Base-by-base conservation (phyloP, 2,113 vertebrate genomes). In the Amblyopsis rosae region DNA sequence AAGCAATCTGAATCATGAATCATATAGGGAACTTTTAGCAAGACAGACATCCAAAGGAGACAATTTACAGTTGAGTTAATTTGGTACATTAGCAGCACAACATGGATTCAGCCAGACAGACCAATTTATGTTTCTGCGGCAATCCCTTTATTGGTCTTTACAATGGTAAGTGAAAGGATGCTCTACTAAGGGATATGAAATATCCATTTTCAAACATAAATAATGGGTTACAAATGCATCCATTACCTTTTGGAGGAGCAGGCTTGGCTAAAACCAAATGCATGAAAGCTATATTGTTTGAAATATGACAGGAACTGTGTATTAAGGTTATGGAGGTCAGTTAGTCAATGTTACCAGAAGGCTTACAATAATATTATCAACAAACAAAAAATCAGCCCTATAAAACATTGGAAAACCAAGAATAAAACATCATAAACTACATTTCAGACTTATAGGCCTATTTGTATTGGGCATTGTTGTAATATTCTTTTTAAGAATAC, bases 61-160 rank as follows among this genome's bases (percentile, higher is more conserved):
- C 95, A 95, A 98, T 98, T 98, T 98, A 98, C 98, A 96, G 96
- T 95, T 96, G 95, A 98, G 96, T 98, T 98, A 96, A 98, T 98
- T 96, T 95, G 95, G 93, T 98, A 96, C 96, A 98, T 99, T 98
- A 97, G 96, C 48, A 84, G 94, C 45, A 87, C 95, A 94, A 96
- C 95, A 95, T 93, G 93, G 95, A 95, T 95, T 96, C 94, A 93
- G 93, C 92, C 91, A 95, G 94, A 95, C 95, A 95, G 94, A 94
- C 93, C 95, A 95, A 97, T 97, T 95, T 95, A 97, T 96, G 95
- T 95, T 94, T 95, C 95, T 93, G 93, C 92, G 90, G 87, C 92
- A 92, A 90, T 90, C 88, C 89, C 90, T 92, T 93, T 91, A 94
- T 95, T 94, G 94, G 92, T 94, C 94, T 92, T 93, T 91, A 92